phyloP scores from a whole-genome alignment of 2,797 vertebrate species.

The Melanotaenia boesemani region DNA sequence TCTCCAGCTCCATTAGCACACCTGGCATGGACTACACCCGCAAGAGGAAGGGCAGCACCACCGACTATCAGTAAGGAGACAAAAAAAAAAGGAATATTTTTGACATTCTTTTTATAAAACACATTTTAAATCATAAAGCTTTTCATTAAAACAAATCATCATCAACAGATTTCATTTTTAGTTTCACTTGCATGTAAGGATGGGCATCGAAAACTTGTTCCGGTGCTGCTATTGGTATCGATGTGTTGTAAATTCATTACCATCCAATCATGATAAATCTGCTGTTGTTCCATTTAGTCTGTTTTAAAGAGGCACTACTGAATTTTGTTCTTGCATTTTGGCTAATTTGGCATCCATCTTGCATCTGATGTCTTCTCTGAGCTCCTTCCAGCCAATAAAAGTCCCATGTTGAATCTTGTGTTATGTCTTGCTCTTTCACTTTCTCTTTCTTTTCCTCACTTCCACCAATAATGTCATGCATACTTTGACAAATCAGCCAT shows the following conservation, averaged over 20 bases:
- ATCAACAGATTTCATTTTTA: background rate
- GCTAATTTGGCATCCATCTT: background rate
- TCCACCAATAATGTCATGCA: background rate
- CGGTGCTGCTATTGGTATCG: background rate
- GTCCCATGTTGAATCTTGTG: background rate
- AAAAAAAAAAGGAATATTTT: too few relatives aligned
- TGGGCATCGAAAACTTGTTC: background rate
- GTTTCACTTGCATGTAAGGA: background rate
- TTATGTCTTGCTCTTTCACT: background rate
- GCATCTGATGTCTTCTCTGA: background rate
- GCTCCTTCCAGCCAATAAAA: background rate
- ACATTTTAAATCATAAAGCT: background rate
- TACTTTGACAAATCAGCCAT: background rate
- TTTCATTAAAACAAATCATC: background rate
- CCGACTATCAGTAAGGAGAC: slow-evolving; percentile 93
- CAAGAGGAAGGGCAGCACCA: slow-evolving; percentile 97
- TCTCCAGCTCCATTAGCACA: slow-evolving; percentile 93
- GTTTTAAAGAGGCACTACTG: too few relatives aligned
- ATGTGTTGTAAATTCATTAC: too few relatives aligned
- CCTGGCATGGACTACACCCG: slow-evolving; percentile 94
- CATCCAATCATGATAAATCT: too few relatives aligned
- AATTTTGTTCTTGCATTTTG: too few relatives aligned
- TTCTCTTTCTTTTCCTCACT: background rate
- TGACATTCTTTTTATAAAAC: background rate
- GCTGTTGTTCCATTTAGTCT: too few relatives aligned